phyloP scores from a whole-genome alignment of 2,888 invertebrate species.

The Drosophila kokeensis region DNA sequence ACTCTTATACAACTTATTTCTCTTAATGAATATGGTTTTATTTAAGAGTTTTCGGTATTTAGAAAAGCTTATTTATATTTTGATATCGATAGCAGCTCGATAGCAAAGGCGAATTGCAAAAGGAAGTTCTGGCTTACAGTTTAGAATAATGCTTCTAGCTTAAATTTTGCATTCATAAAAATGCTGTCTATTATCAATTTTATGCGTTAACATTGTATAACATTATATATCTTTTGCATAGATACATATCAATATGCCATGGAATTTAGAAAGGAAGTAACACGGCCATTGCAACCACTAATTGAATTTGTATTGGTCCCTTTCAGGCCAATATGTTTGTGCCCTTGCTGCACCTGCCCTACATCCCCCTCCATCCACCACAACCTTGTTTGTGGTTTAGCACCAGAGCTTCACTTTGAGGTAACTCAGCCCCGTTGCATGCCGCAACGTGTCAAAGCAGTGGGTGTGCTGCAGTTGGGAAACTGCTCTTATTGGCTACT shows the following conservation, averaged over 20 bases:
- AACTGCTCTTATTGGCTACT: conserved; percentile 25
- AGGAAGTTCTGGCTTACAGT: background rate
- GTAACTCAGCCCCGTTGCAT: conserved; percentile 32
- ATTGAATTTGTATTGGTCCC: conserved; percentile 68
- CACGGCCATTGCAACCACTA: conserved; percentile 29
- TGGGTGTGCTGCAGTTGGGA: conserved; percentile 26
- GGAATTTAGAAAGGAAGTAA: conserved; percentile 53
- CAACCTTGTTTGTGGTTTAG: conserved; percentile 57
- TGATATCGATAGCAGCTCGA: no score
- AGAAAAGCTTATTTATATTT: background rate
- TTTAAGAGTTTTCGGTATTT: background rate
- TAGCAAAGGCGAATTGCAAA: background rate
- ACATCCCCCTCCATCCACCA: conserved; percentile 4
- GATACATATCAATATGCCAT: conserved; percentile 1
- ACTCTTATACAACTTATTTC: no score
- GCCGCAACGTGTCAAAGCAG: conserved; percentile 62
- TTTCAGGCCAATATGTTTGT: conserved; percentile 33
- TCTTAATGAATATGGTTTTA: background rate
- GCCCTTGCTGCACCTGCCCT: background rate
- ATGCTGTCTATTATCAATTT: background rate
- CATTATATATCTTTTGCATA: background rate
- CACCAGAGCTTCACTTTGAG: conserved; percentile 32
- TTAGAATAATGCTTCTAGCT: background rate
- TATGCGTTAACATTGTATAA: background rate
- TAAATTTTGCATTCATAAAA: background rate